Base-by-base conservation (phyloP, 2,888 invertebrate species). In the Limenitis camilla region DNA sequence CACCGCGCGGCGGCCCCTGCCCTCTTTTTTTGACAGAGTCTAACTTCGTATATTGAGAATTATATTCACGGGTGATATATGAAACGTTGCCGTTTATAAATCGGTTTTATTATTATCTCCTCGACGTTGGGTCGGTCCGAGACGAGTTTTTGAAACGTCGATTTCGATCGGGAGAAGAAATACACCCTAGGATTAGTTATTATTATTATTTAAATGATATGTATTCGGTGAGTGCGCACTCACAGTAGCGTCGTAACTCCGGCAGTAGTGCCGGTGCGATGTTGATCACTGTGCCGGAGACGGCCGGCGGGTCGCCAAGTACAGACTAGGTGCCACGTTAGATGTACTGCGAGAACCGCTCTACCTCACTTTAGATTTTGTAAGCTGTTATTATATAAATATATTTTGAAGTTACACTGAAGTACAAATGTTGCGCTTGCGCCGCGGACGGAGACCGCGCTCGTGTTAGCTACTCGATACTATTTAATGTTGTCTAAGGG, bases 31-130 rank as follows among this genome's bases (percentile, higher is more conserved):
- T 75, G 76, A 78, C 81, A 81, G 76, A 81, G 81, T 84, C 78
- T 81, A 78, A 82, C 79, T 85, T 85, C 86, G 84, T 85, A 81
- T 86, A 83, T 83, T 82, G 85, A 85, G 82, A 84, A 85, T 86
- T 86, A 86, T 86, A 85, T 81, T 80, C 72, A 82, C 85, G 87
- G 87, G 88, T 88, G 88, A 88, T 88, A 88, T 87, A 83, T 88
- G 88, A 85, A 86, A 84, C 78, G 88, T 87, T 85, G 79, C 83
- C 82, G 82, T 82, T 84, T 86, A 82, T 80, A 79, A 76, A 80
- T 81, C 81, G 74, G 78, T 82, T 83, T 79, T 76, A 81, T 83
- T 80, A 82, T 85, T 82, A 81, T 84, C 85, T 84, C 83, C 84
- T 81, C 80, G 84, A 84, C 80, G 81, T 85, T 82, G 83, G 78